Conservation (phyloP, 1,140 invertebrate species). For the Lucilia cuprina region DNA sequence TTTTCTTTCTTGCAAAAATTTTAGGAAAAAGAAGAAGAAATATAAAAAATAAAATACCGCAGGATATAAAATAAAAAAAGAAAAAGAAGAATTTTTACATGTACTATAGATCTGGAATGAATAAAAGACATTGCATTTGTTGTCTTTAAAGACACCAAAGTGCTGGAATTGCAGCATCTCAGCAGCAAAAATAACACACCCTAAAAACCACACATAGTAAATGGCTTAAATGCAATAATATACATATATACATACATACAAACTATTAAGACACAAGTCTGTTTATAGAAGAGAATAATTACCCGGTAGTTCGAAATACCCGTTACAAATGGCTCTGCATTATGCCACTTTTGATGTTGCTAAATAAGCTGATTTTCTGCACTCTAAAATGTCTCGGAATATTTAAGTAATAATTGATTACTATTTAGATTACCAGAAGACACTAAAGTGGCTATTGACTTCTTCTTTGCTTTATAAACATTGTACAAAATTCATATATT, state of each 20-base stretch:
- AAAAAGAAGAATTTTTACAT: background rate
- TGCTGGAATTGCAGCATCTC: background rate
- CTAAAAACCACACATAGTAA: conserved; percentile 10
- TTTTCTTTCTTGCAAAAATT: background rate
- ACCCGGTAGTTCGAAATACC: too few species aligned
- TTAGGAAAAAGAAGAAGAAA: background rate
- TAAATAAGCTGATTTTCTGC: too few species aligned
- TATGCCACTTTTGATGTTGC: too few species aligned
- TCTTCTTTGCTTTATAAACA: too few species aligned
- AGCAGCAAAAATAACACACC: background rate
- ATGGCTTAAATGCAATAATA: background rate
- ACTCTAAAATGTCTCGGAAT: too few species aligned
- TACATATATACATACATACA: background rate
- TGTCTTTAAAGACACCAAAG: background rate
- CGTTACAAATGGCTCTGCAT: too few species aligned
- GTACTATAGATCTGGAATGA: background rate
- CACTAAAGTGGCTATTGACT: too few species aligned
- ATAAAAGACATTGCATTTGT: background rate
- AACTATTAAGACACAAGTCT: too few species aligned
- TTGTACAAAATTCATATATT: too few species aligned
- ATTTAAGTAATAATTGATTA: too few species aligned
- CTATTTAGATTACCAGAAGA: too few species aligned
- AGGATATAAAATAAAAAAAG: background rate
- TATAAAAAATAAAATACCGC: background rate
- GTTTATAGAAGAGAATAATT: too few species aligned